A percentile compares a stretch with the other conserved stretches of the same genome.
These are phyloP conservation scores for honey bee (Apis mellifera) DNA, from an alignment of 1,140 invertebrate genomes.

Conservation along the genomic window Amel_HAv3.1 CM009931.2:11242501-11243000, in stretches of 20 bases:
- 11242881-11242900: not conserved
- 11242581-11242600: no score
- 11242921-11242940: slow-evolving; percentile 61
- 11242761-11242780: not conserved
- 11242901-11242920: not conserved
- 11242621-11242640: no score
- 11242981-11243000: slow-evolving; percentile 79
- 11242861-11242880: not conserved
- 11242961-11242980: slow-evolving; percentile 75
- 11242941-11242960: slow-evolving; percentile 76
- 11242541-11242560: not conserved
- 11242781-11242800: not conserved
- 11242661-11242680: no score
- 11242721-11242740: not conserved
- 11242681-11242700: not conserved
- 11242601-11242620: not conserved
- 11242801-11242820: not conserved
- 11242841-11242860: no score
- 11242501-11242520: not conserved
- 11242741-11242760: not conserved
- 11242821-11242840: not conserved
- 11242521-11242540: not conserved
- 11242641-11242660: no score
- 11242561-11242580: no score
- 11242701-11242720: not conserved